Evolutionary conservation across 2,113 vertebrate genomes (phyloP), one percentile per base, ranked within the genome.

Genomic region (Chionodraco myersi): DNA sequence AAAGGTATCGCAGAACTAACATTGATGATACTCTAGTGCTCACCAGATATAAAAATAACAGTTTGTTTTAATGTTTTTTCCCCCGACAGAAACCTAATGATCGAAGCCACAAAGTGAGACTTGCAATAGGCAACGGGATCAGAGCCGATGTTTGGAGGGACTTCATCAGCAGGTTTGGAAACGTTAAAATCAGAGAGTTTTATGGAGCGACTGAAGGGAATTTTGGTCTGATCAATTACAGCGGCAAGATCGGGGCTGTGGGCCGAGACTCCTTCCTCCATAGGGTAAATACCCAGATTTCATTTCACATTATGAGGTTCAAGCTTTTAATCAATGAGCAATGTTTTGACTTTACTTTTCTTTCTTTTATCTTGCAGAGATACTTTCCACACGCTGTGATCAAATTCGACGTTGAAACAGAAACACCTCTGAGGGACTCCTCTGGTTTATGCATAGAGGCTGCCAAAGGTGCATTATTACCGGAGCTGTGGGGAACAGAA

Each of bases 191-290:
- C 72, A 86, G 60, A 60, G 96, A 97, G 85, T 94, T 96, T 72
- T 97, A 97, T 8, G 96, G 90, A 23, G 75, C 96, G 1, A 96
- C 96, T 0, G 96, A 97, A 83, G 96, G 94, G 67, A 97, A 96
- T 68, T 44, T 96, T 1, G 6, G 15, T 44, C 94, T 97, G 80
- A 0, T 94, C 5, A 97, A 97, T 88, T 96, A 95, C 57, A 77
- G 79, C 0, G 90, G 92, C 23, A 97, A 96, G 88, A 86, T 96
- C 0, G 96, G 97, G 45, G 94, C 96, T 8, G 12, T 96, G 0
- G 96, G 96, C 13, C 93, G 94, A 86, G n/a, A 90, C 1, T 94
- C 86, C 83, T 93, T 70, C 71, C 85, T 96, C 0, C 77, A 92
- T 3, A 96, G 58, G 89, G 96, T 97, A 91, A 91, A 87, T 5